A percentile compares a stretch with the other conserved stretches of the same genome.
phyloP scores from a whole-genome alignment of 2,113 vertebrate species.

The Gymnogyps californianus region DNA sequence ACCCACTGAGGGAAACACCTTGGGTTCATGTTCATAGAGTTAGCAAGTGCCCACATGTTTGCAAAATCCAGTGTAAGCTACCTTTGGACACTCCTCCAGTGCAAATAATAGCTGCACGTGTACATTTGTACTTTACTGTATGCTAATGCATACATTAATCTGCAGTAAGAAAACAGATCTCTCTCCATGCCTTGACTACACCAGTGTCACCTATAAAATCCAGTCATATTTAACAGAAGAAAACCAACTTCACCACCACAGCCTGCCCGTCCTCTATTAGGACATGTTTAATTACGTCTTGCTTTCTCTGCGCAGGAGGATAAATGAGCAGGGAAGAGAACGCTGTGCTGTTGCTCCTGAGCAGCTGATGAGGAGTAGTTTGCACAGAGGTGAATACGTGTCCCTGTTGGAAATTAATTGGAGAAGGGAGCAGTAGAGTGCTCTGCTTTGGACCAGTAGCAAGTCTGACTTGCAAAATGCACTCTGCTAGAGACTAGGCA shows the following conservation, averaged over 20 bases:
- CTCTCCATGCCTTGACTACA: accelerated
- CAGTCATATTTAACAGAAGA: constrained; percentile 2
- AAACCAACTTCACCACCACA: background rate
- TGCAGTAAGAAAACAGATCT: background rate
- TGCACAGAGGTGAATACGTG: background rate
- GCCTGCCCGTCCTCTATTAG: background rate
- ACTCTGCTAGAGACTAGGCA: background rate
- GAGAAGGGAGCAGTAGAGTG: background rate
- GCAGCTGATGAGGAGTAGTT: background rate
- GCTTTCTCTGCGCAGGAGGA: background rate
- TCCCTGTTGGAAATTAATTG: constrained; percentile 8
- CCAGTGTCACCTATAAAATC: background rate
- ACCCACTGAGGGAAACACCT: background rate
- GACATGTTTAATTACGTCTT: constrained; percentile 15
- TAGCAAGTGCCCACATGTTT: background rate
- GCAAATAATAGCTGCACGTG: background rate
- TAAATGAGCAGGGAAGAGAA: background rate
- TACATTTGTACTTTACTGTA: background rate
- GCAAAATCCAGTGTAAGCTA: background rate
- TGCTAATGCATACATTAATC: background rate
- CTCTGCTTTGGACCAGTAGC: background rate
- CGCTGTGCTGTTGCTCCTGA: background rate
- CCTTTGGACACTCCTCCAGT: background rate
- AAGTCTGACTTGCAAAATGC: background rate
- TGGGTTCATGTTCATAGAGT: background rate